Conservation (phyloP, 2,113 vertebrate species). For the Potamarius usumacintae region DNA sequence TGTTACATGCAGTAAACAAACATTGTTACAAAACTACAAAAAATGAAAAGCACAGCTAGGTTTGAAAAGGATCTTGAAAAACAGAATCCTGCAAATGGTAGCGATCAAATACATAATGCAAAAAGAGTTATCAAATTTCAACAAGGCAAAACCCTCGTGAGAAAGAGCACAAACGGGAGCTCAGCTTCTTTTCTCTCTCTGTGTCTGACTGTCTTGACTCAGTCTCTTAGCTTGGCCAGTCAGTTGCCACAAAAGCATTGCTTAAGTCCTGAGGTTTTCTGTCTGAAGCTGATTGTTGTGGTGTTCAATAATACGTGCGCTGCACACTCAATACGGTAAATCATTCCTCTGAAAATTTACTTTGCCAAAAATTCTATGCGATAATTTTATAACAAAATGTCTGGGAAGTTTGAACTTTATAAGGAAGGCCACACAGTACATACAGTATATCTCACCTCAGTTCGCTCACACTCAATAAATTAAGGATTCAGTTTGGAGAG, state of each 20-base stretch:
- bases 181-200: background rate
- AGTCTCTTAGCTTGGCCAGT: background rate
- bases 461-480: background rate
- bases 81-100: background rate
- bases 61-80: background rate
- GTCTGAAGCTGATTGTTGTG: background rate
- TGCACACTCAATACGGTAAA: background rate
- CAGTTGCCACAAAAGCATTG: background rate
- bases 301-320: constrained; percentile 20
- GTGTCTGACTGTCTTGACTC: background rate
- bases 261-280: background rate
- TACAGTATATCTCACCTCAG: background rate
- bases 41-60: background rate
- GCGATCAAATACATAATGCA: background rate
- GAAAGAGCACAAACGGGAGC: background rate
- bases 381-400: background rate
- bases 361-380: background rate
- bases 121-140: background rate
- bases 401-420: background rate
- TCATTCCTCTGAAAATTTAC: constrained; percentile 1
- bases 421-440: background rate
- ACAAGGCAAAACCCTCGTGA: background rate
- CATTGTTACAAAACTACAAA: background rate
- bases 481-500: background rate
- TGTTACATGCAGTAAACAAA: background rate